Conservation (phyloP, 2,113 vertebrate species). For the Ornithorhynchus anatinus region DNA sequence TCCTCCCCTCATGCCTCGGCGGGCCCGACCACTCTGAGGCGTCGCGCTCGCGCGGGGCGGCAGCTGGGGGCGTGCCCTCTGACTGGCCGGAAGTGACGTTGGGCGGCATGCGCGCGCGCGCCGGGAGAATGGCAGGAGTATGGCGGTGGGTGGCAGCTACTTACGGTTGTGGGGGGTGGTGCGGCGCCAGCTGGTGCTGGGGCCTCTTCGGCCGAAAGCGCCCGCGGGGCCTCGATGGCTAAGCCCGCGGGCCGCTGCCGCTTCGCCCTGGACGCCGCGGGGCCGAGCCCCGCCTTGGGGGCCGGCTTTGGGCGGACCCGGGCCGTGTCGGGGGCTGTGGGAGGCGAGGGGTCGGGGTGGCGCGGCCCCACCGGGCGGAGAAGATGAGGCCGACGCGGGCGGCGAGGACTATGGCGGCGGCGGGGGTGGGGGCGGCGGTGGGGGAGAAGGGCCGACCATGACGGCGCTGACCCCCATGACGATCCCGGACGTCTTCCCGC, state of each 20-base stretch:
- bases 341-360: conserved; percentile 64
- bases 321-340: conserved; percentile 39
- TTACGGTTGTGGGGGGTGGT: conserved; percentile 48
- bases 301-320: not conserved
- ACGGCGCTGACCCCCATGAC: conserved; percentile 92
- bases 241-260: not conserved
- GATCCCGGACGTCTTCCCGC: conserved; percentile 91
- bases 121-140: conserved; percentile 40
- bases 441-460: conserved; percentile 72
- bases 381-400: conserved; percentile 72
- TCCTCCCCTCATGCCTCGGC: too few relatives aligned
- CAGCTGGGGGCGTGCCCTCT: accelerated
- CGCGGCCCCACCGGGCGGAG: conserved; percentile 70
- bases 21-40: too few relatives aligned
- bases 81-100: conserved; percentile 8
- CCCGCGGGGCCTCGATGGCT: not conserved
- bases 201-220: conserved; percentile 30
- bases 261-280: conserved; percentile 25
- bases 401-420: conserved; percentile 60
- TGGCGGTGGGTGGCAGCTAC: conserved; percentile 51
- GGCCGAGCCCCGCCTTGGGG: not conserved
- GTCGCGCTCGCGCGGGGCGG: not conserved
- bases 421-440: conserved; percentile 32
- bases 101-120: not conserved
- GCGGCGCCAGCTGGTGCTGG: conserved; percentile 24